Evolutionary conservation across 2,888 invertebrate species (phyloP), one percentile per base, ranked within the genome.

Genomic region (Gonocerus acuteangulatus): DNA sequence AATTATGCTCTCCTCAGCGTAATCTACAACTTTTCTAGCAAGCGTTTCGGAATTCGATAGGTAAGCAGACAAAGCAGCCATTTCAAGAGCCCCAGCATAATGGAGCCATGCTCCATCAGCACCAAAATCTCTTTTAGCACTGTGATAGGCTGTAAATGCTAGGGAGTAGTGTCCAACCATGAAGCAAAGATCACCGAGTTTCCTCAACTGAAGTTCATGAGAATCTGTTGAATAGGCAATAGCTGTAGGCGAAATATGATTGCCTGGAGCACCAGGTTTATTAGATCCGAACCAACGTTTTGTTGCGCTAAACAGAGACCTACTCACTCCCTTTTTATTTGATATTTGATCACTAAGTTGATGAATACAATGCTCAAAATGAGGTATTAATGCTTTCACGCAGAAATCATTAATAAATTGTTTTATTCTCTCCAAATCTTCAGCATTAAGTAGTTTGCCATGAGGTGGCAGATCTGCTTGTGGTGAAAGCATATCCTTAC

Each of bases 91-190:
- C 9, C 96, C 95, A 1, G 97, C 95, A 75, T 90, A 95, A 74
- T 96, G 91, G 23, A 95, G 80, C 95, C 95, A 96, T 0, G 97
- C 97, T 68, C 94, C 91, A 73, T 99, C 97, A 1, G 89, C 89
- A 72, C 89, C 90, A 74, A 97, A 97, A 74, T 99, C 99, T 57
- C 95, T 83, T 76, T 97, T 97, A n/a, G 95, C 92, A 44, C 89
- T 85, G 75, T 97, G 95, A 76, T 96, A 99, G 0, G 90, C 84
- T 69, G 92, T 89, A 75, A 91, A 95, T 6, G 96, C 94, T 67
- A 90, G 80, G 67, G 86, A 85, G 77, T 95, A 95, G 72, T 94
- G 87, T 2, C 94, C 91, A 74, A 96, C 94, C 82, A 97, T 85
- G 74, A 99, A 96, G 76, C 94, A 93, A 6, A 99, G 78, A 76